phyloP scores from a whole-genome alignment of 2,797 vertebrate genomes.

The Triplophysa yarkandensis region DNA sequence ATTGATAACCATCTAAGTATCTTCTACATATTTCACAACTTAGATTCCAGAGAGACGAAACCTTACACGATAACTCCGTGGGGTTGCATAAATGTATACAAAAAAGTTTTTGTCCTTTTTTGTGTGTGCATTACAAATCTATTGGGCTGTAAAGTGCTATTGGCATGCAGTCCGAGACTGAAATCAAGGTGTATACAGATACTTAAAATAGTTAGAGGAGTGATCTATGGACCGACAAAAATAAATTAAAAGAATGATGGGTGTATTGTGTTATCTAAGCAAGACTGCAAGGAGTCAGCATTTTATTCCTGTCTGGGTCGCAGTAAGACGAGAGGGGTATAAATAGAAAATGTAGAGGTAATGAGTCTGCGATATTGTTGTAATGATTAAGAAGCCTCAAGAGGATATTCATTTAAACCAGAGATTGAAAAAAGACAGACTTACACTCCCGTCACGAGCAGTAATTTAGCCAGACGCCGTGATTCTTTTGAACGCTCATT shows the following conservation, averaged over 20 bases:
- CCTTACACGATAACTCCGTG: neutral
- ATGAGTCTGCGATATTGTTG: slow-evolving; percentile 44
- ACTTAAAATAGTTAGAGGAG: neutral
- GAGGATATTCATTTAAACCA: slow-evolving; percentile 27
- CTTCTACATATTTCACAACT: neutral
- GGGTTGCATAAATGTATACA: neutral
- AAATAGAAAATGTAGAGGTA: slow-evolving; percentile 51
- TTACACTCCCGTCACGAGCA: neutral
- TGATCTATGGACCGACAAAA: neutral
- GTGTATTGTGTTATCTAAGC: slow-evolving; percentile 19
- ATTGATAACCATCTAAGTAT: neutral
- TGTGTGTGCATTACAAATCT: neutral
- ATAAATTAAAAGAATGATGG: slow-evolving; percentile 15
- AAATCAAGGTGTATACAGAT: neutral
- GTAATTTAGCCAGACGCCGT: slow-evolving; percentile 22
- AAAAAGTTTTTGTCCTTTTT: neutral
- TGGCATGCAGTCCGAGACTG: neutral
- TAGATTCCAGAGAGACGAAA: neutral
- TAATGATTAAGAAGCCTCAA: slow-evolving; percentile 38
- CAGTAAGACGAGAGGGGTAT: slow-evolving; percentile 41
- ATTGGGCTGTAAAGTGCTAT: slow-evolving; percentile 36
- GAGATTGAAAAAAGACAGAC: slow-evolving; percentile 5
- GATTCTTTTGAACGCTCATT: slow-evolving; percentile 24
- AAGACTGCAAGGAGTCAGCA: slow-evolving; percentile 36
- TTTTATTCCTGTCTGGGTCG: slow-evolving; percentile 33